phyloP scores from a whole-genome alignment of 2,113 vertebrate species.

The Cavia porcellus region DNA sequence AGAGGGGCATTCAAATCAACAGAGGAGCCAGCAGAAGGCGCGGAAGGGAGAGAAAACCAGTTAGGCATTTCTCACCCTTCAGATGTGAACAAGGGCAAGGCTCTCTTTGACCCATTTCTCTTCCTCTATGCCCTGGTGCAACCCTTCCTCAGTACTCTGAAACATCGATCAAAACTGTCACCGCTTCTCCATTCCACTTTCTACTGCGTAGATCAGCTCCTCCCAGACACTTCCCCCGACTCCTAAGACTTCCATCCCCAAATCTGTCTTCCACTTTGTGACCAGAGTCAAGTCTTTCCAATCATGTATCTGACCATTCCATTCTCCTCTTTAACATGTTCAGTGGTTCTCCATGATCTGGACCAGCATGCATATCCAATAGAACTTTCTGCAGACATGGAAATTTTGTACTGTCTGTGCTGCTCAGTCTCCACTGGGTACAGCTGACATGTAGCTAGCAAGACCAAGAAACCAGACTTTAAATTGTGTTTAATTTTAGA shows the following conservation, averaged over 20 bases:
- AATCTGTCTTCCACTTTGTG: neutral
- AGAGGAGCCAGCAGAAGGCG: neutral
- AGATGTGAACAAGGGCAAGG: neutral
- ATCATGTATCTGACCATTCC: fast-evolving
- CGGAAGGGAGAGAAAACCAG: neutral
- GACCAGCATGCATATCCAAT: neutral
- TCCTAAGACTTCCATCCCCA: neutral
- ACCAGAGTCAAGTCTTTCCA: neutral
- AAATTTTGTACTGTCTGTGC: neutral
- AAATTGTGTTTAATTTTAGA: neutral
- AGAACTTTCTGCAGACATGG: neutral
- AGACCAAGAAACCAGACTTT: neutral
- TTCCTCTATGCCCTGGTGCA: neutral
- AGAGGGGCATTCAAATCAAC: neutral
- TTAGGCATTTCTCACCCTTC: neutral
- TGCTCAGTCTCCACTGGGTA: neutral
- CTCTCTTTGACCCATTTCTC: neutral
- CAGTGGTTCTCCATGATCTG: fast-evolving
- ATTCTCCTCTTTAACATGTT: neutral
- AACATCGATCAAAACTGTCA: neutral
- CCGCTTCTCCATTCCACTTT: neutral
- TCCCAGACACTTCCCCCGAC: neutral
- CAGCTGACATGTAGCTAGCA: neutral
- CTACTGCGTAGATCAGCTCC: neutral
- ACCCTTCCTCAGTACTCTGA: neutral